phyloP scores from a whole-genome alignment of 2,797 vertebrate species.

The Arrhamphus sclerolepis region DNA sequence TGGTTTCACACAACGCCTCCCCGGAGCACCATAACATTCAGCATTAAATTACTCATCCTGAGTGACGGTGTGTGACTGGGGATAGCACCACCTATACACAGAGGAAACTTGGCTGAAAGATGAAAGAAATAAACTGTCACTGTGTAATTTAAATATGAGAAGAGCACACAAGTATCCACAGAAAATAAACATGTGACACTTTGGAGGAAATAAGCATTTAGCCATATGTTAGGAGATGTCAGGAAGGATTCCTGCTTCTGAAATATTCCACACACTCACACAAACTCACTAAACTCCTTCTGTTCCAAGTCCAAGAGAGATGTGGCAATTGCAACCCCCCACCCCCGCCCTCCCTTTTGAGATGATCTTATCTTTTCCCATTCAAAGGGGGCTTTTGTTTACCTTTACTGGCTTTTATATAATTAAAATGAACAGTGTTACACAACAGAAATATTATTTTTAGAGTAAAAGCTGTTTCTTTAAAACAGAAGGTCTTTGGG shows the following conservation, averaged over 20 bases:
- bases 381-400: no score
- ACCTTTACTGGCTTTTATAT: no score
- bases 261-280: slow-evolving; percentile 12
- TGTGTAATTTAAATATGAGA: slow-evolving; percentile 55
- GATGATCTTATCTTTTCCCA: no score
- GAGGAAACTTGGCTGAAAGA: slow-evolving; percentile 53
- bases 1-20: slow-evolving; percentile 70
- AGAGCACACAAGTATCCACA: slow-evolving; percentile 23
- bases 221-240: slow-evolving; percentile 30
- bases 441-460: no score
- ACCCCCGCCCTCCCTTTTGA: fast-evolving
- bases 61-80: slow-evolving; percentile 65
- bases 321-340: not conserved
- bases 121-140: slow-evolving; percentile 54
- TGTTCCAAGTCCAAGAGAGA: not conserved
- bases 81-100: slow-evolving; percentile 51
- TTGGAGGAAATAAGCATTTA: slow-evolving; percentile 17
- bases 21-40: slow-evolving; percentile 67
- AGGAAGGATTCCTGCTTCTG: not conserved
- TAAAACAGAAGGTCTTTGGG: no score
- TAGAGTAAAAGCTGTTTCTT: no score
- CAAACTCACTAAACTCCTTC: not conserved
- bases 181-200: slow-evolving; percentile 37
- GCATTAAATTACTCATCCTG: slow-evolving; percentile 71
- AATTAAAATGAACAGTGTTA: no score